These are phyloP conservation scores for Drosophila subquinaria DNA, from an alignment of 2,888 invertebrate species.

Conservation along the genomic window DNA sequence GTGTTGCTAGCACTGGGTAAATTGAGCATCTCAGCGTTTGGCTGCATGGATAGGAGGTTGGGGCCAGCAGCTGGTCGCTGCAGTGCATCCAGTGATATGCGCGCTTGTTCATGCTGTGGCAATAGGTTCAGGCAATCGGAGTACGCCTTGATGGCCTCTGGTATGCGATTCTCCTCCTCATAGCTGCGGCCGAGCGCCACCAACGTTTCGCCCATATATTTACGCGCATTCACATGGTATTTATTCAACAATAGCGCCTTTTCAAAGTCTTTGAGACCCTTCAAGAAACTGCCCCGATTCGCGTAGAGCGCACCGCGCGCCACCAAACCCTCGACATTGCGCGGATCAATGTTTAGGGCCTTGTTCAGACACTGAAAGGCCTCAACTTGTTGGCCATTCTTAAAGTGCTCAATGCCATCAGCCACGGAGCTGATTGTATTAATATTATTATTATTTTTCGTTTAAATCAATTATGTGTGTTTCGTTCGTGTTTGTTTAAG, in stretches of 20 bases:
- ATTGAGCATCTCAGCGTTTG: slow-evolving; percentile 30
- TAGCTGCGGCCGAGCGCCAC: slow-evolving; percentile 95
- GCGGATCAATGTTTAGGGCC: slow-evolving; percentile 95
- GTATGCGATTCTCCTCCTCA: slow-evolving; percentile 94
- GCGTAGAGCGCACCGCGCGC: slow-evolving; percentile 97
- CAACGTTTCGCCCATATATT: slow-evolving; percentile 96
- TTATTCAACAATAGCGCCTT: slow-evolving; percentile 95
- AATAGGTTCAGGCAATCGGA: slow-evolving; percentile 93
- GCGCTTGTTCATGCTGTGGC: slow-evolving; percentile 95
- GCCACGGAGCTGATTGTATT: slow-evolving; percentile 89
- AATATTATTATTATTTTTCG: background rate
- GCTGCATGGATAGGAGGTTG: slow-evolving; percentile 12
- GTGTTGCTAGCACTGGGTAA: slow-evolving; percentile 14
- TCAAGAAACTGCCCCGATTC: slow-evolving; percentile 96
- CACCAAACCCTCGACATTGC: slow-evolving; percentile 96
- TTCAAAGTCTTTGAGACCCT: slow-evolving; percentile 97
- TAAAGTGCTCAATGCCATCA: slow-evolving; percentile 98
- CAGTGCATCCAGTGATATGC: slow-evolving; percentile 92
- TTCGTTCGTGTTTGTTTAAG: slow-evolving; percentile 4
- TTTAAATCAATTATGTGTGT: slow-evolving; percentile 2
- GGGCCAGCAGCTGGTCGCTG: slow-evolving; percentile 84
- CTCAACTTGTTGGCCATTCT: slow-evolving; percentile 96
- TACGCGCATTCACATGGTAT: slow-evolving; percentile 96
- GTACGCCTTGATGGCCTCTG: slow-evolving; percentile 94
- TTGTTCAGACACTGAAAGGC: slow-evolving; percentile 97